Conservation (phyloP, 2,888 invertebrate genomes). For the Pollenia angustigena region DNA sequence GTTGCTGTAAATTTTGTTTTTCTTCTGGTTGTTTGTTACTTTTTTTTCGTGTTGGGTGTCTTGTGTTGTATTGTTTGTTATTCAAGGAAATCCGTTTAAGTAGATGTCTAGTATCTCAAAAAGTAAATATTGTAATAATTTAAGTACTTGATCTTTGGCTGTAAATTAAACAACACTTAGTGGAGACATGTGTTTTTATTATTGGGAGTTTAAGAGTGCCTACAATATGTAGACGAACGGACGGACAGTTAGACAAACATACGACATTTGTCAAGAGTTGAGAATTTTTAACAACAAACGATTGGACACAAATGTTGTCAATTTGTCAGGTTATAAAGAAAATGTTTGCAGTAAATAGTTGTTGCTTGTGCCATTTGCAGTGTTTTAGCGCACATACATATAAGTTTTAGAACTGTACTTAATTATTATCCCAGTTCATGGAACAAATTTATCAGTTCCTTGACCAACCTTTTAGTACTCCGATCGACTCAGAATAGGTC, state of each 20-base stretch:
- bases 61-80: slow-evolving; percentile 64
- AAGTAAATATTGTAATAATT: slow-evolving; percentile 71
- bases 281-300: slow-evolving; percentile 42
- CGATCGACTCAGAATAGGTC: no score
- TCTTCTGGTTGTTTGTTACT: slow-evolving; percentile 7
- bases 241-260: neutral
- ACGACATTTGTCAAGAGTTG: slow-evolving; percentile 37
- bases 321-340: slow-evolving; percentile 34
- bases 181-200: slow-evolving; percentile 59
- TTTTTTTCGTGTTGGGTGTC: slow-evolving; percentile 69
- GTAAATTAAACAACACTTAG: slow-evolving; percentile 71
- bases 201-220: slow-evolving; percentile 21
- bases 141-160: slow-evolving; percentile 73
- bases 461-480: no score
- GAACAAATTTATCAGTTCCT: no score
- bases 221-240: neutral
- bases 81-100: slow-evolving; percentile 74
- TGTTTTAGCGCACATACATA: neutral
- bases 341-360: neutral
- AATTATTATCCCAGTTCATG: no score
- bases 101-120: slow-evolving; percentile 70
- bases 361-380: neutral
- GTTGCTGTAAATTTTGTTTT: slow-evolving; percentile 53
- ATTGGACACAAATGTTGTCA: slow-evolving; percentile 48
- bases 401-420: neutral